Evolutionary conservation across 1,140 invertebrate genomes (phyloP).

Genomic region (Streblospio benedicti): DNA sequence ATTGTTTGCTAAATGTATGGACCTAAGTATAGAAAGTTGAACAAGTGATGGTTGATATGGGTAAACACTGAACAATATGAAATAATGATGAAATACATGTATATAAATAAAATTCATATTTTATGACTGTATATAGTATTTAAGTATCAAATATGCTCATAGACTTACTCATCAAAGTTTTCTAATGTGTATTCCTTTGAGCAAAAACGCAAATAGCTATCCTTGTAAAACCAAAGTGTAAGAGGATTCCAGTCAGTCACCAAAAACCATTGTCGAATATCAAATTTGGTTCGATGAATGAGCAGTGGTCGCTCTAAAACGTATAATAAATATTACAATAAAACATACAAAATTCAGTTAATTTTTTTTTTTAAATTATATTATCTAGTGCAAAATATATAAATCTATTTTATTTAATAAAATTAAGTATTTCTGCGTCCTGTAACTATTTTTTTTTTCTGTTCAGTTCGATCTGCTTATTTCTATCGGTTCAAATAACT

Average conservation of each 20-base stretch:
- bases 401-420: not conserved
- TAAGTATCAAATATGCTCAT: too few species aligned
- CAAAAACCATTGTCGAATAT: constrained; percentile 72
- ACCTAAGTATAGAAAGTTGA: too few species aligned
- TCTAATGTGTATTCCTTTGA: constrained; percentile 78
- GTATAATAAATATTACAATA: not conserved
- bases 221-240: constrained; percentile 85
- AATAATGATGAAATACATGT: too few species aligned
- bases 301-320: constrained; percentile 54
- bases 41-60: too few species aligned
- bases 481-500: too few species aligned
- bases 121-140: too few species aligned
- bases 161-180: constrained; percentile 68
- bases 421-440: not conserved
- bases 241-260: constrained; percentile 80
- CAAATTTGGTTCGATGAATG: constrained; percentile 85
- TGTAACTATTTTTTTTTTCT: too few species aligned
- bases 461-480: too few species aligned
- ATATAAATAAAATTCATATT: too few species aligned
- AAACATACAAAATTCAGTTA: not conserved
- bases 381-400: not conserved
- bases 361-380: not conserved
- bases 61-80: too few species aligned
- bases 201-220: constrained; percentile 80
- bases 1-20: constrained; percentile 86